Evolutionary conservation across 1,140 invertebrate species (phyloP).

Genomic region (Diachasmimorpha longicaudata): DNA sequence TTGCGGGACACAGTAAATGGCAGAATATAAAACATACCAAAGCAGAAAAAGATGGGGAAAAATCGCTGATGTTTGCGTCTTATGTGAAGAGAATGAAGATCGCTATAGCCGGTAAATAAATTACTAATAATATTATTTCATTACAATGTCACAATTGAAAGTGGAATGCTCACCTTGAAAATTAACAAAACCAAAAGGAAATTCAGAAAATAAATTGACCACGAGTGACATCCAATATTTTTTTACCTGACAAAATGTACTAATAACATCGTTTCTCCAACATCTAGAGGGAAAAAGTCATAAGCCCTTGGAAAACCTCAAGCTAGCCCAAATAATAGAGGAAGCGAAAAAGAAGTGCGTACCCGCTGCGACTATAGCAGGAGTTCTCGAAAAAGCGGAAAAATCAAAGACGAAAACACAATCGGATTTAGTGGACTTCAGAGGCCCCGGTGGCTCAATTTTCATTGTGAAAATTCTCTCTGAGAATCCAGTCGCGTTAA

Average conservation of each 20-base stretch:
- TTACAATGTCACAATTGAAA: no score
- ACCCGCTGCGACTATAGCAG: conserved; percentile 67
- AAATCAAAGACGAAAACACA: conserved; percentile 47
- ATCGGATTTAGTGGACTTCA: conserved; percentile 53
- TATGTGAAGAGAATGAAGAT: conserved; percentile 64
- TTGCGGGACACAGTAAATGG: conserved; percentile 78
- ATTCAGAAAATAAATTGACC: no score
- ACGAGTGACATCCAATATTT: no score
- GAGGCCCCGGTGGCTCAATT: conserved; percentile 55
- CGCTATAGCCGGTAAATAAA: conserved; percentile 62
- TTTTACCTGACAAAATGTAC: no score
- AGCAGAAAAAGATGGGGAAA: conserved; percentile 67
- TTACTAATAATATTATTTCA: not conserved
- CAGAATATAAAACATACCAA: conserved; percentile 75
- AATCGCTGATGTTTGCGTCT: conserved; percentile 55
- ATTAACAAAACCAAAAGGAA: no score
- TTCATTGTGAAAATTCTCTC: conserved; percentile 57
- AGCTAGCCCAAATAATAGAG: conserved; percentile 65
- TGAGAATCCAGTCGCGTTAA: conserved; percentile 47
- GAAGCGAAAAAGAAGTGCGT: conserved; percentile 68
- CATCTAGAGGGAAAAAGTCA: conserved; percentile 57
- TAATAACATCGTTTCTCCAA: conserved; percentile 27
- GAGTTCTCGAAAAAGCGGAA: conserved; percentile 63
- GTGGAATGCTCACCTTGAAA: no score
- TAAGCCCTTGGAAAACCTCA: conserved; percentile 66